phyloP scores from a whole-genome alignment of 2,113 vertebrate genomes.

The Notothenia coriiceps region DNA sequence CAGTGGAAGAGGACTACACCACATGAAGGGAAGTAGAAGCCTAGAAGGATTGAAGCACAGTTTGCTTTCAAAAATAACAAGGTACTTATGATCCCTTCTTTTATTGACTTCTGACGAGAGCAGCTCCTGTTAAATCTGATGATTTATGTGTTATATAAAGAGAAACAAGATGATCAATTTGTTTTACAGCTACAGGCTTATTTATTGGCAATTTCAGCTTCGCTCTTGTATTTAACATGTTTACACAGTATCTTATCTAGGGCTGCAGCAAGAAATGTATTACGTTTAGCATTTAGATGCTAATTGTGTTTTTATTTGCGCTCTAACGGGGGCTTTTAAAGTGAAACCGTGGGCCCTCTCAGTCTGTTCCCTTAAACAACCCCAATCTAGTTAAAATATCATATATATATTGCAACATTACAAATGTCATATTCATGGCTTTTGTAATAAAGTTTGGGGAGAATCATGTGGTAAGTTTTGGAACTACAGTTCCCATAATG shows the following conservation, averaged over 20 bases:
- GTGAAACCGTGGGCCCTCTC: not conserved
- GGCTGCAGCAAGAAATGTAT: not conserved
- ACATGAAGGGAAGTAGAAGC: slow-evolving; percentile 11
- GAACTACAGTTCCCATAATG: not conserved
- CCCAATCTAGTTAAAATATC: no score
- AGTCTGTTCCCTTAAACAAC: no score
- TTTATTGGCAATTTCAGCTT: not conserved
- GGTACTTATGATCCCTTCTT: not conserved
- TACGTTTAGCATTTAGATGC: not conserved
- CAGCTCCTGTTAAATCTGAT: not conserved
- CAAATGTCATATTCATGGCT: not conserved
- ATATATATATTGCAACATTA: not conserved
- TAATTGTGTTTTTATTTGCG: not conserved
- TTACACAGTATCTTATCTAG: not conserved
- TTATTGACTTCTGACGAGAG: not conserved
- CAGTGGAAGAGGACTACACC: not conserved
- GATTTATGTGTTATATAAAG: not conserved
- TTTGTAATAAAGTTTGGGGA: not conserved
- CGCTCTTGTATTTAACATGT: not conserved
- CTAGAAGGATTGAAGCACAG: not conserved
- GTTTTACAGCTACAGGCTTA: no score
- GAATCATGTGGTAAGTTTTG: not conserved
- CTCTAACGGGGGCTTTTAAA: not conserved
- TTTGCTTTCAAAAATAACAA: not conserved
- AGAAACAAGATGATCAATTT: not conserved